Evolutionary conservation across 2,113 vertebrate genomes (phyloP).

Genomic region (Mus musculus): GRCm39 chr12:36085501-36086000

Average conservation of each 20-base stretch:
- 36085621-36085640: neutral
- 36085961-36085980: neutral
- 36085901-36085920: neutral
- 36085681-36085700: neutral
- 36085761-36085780: neutral
- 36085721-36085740: neutral
- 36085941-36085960: neutral
- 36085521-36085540: neutral
- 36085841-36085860: neutral
- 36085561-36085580: neutral
- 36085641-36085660: neutral
- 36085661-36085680: neutral
- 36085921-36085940: neutral
- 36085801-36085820: neutral
- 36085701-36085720: neutral
- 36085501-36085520: slow-evolving; percentile 15
- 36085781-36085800: neutral
- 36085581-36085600: neutral
- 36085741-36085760: neutral
- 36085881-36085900: neutral
- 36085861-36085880: neutral
- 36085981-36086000: neutral
- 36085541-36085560: neutral
- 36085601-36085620: neutral
- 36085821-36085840: neutral